Evolutionary conservation across 2,113 vertebrate genomes (phyloP), one percentile per base, ranked within the genome.

Genomic region (Cephalopholis sonnerati): DNA sequence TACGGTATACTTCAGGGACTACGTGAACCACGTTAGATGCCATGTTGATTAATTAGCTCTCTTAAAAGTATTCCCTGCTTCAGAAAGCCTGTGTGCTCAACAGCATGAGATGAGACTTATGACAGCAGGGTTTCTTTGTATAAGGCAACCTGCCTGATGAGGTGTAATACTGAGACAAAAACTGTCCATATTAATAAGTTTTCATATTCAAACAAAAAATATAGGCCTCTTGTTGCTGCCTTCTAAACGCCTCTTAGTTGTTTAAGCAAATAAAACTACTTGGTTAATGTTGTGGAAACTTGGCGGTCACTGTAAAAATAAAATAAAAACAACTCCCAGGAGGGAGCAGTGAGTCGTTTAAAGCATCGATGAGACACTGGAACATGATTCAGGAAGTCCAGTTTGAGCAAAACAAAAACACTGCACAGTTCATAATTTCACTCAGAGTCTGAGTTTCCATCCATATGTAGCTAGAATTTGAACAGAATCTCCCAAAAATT

Each of bases 21-120:
- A 13, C 36, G 39, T 15, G 59, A 79, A 57, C 3, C 29, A 29
- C 50, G 61, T 71, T 5, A 73, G 24, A 61, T 48, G 32, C 15
- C 29, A 25, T 46, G 9, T 13, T 70, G 61, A 73, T 32, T 79
- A 76, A 86, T 71, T 62, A 59, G 44, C 9, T 54, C 55, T 51
- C 5, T 53, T 36, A n/a, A 65, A 75, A 36, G 51, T 22, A 70
- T 53, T 72, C 61, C 48, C 36, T 61, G 63, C 66, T 67, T 78
- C 69, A 46, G 29, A 82, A 79, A 65, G 20, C 17, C 61, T 36
- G 41, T 1, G 1, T 20, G 32, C n/a, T 80, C 48, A 61, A 51
- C 20, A 70, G 24, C 20, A 50, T 70, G 18, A 57, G 41, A 13
- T 22, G 8, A 63, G 46, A 22, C 29, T 41, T 24, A 36, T 44